Base-by-base conservation (phyloP, 2,797 vertebrate species). In the Peromyscus nudipes region DNA sequence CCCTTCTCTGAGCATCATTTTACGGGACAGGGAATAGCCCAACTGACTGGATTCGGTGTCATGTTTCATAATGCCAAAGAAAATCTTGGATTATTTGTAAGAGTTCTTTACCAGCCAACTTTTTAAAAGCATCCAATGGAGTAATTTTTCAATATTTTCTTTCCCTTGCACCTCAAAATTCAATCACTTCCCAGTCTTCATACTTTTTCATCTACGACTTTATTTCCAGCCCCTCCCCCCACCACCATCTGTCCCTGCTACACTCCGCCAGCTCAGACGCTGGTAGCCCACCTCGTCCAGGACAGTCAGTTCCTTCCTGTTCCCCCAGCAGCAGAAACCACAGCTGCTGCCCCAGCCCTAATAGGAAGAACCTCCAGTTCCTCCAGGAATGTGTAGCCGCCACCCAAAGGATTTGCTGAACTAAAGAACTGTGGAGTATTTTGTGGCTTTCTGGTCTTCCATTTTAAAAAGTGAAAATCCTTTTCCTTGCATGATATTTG, bases 51-150 rank as follows among this genome's bases (percentile, higher is more conserved):
- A 25, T n/a, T 85, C 80, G 34, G 31, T 27, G 57, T 87, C 77
- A 16, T 65, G 46, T 94, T 91, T 92, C 76, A 37, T 46, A 37
- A 49, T 43, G 34, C 57, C 75, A 34, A 83, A 90, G 65, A 81
- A 83, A 83, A 87, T n/a, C 16, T 34, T 12, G 60, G 73, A 67
- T 49, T 16, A 12, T 19, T 21, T 6, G 31, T 34, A 82, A 65
- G 65, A 29, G 57, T 52, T 37, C 40, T 94, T 19, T 34, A 49
- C 46, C n/a, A 46, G 21, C 25, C 31, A 75, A 62, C 10, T 73
- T 92, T 92, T 82, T 11, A 3, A 55, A 83, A 85, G 25, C 92
- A 82, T 77, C 23, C 73, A 46, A 60, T 1, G 14, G 27, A 16
- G 3, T 31, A 10, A 43, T 62, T 79, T 84, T 93, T 60, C 52